A percentile compares a stretch with the other conserved stretches of the same genome.
phyloP scores from a whole-genome alignment of 2,113 vertebrate species.

The Speoplatyrhinus poulsoni region DNA sequence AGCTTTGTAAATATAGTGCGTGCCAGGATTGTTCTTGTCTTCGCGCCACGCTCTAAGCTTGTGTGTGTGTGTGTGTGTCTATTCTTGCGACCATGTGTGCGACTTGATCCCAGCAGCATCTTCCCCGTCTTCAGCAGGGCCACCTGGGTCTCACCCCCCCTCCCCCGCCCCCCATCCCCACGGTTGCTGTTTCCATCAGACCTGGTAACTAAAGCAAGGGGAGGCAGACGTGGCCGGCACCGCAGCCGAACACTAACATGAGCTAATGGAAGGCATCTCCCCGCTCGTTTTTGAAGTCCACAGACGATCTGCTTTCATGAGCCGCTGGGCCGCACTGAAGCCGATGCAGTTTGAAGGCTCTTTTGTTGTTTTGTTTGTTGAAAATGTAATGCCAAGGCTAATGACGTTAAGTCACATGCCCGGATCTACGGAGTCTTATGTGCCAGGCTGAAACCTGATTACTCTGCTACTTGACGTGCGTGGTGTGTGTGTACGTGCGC shows the following conservation, averaged over 20 bases:
- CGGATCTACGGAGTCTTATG: constrained; percentile 35
- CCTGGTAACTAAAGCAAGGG: constrained; percentile 57
- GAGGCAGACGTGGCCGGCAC: constrained; percentile 40
- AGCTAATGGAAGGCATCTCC: constrained; percentile 61
- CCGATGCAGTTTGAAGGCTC: constrained; percentile 49
- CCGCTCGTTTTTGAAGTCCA: constrained; percentile 52
- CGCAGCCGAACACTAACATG: constrained; percentile 39
- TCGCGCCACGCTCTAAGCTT: constrained; percentile 33
- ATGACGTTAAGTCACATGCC: constrained; percentile 50
- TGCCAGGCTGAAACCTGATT: constrained; percentile 35
- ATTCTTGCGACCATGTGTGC: not conserved
- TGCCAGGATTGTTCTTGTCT: constrained; percentile 51
- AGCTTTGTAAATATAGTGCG: constrained; percentile 57
- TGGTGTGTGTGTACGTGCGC: not conserved
- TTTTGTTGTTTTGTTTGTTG: constrained; percentile 62
- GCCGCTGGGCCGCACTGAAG: constrained; percentile 26
- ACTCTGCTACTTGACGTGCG: not conserved
- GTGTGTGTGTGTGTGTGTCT: not conserved
- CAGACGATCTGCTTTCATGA: constrained; percentile 47
- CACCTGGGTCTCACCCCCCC: constrained; percentile 46
- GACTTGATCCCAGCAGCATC: constrained; percentile 19
- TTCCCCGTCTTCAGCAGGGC: constrained; percentile 30
- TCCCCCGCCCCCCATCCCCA: not conserved
- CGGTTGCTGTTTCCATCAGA: constrained; percentile 47
- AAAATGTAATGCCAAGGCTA: constrained; percentile 47